These are phyloP conservation scores for Entomobrya proxima DNA, from an alignment of 2,888 invertebrate species.

Conservation along the genomic window DNA sequence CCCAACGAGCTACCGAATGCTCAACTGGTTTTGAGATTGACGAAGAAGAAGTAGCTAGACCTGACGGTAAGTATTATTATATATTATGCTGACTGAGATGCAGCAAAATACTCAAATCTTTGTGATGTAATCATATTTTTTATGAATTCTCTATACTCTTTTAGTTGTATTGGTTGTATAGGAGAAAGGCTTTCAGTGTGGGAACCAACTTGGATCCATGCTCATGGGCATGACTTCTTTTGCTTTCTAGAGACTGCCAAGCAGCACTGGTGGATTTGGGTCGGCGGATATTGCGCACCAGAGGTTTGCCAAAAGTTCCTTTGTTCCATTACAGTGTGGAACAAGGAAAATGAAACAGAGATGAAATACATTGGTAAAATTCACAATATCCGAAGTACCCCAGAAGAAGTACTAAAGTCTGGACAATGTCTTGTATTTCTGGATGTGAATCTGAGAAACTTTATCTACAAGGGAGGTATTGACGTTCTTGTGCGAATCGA, in stretches of 20 bases:
- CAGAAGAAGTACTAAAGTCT: conserved; percentile 57
- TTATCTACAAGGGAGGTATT: conserved; percentile 69
- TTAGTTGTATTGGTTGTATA: neutral
- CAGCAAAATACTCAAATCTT: no score
- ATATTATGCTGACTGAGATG: neutral
- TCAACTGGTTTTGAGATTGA: conserved; percentile 71
- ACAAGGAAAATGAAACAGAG: conserved; percentile 48
- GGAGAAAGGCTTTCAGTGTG: conserved; percentile 57
- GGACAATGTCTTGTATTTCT: conserved; percentile 67
- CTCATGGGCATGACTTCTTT: conserved; percentile 68
- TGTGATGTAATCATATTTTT: no score
- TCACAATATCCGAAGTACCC: conserved; percentile 56
- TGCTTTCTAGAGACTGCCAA: conserved; percentile 60
- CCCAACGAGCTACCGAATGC: conserved; percentile 67
- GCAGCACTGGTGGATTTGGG: conserved; percentile 70
- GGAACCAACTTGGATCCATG: conserved; percentile 71
- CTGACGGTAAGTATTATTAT: conserved; percentile 30
- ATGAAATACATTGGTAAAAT: conserved; percentile 56
- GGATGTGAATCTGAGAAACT: conserved; percentile 57
- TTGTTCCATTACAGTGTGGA: conserved; percentile 63
- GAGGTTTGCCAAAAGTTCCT: conserved; percentile 33
- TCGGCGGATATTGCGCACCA: conserved; percentile 50
- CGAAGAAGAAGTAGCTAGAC: conserved; percentile 53
- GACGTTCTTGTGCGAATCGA: conserved; percentile 69
- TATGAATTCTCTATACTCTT: neutral